Conservation (phyloP, 2,113 vertebrate genomes). For the Thunnus thynnus region DNA sequence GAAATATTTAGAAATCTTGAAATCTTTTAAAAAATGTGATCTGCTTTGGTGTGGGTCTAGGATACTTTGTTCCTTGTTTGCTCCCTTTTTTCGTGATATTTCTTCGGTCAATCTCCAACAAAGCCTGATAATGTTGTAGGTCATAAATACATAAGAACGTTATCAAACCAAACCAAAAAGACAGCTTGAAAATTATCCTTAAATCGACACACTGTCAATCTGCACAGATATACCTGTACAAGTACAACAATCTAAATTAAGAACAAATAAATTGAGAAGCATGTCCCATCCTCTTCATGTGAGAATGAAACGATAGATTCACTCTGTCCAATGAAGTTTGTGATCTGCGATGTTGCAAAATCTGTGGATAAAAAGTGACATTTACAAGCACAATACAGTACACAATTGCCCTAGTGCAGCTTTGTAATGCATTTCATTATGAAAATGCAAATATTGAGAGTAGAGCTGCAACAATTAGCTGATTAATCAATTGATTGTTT, state of each 20-base stretch:
- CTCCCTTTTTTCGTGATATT: not conserved
- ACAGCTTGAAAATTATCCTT: not conserved
- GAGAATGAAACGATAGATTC: no score
- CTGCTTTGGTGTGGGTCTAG: not conserved
- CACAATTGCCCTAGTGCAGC: not conserved
- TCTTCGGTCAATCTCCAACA: no score
- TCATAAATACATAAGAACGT: not conserved
- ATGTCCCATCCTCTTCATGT: no score
- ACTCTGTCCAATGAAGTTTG: no score
- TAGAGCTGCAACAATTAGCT: no score
- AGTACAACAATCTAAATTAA: no score
- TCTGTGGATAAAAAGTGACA: not conserved
- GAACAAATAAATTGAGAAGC: no score
- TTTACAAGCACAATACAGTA: not conserved
- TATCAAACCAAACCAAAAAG: not conserved
- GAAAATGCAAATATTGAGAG: no score
- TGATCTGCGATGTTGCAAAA: no score
- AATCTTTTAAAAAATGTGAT: not conserved
- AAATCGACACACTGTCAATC: not conserved
- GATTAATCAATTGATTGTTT: no score
- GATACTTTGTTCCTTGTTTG: no score
- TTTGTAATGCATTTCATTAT: not conserved
- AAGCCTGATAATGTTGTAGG: not conserved
- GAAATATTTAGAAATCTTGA: not conserved
- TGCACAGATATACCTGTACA: not conserved